Evolutionary conservation across 1,140 invertebrate genomes (phyloP), one percentile per base, ranked within the genome.

Genomic region (Lineus longissimus): DNA sequence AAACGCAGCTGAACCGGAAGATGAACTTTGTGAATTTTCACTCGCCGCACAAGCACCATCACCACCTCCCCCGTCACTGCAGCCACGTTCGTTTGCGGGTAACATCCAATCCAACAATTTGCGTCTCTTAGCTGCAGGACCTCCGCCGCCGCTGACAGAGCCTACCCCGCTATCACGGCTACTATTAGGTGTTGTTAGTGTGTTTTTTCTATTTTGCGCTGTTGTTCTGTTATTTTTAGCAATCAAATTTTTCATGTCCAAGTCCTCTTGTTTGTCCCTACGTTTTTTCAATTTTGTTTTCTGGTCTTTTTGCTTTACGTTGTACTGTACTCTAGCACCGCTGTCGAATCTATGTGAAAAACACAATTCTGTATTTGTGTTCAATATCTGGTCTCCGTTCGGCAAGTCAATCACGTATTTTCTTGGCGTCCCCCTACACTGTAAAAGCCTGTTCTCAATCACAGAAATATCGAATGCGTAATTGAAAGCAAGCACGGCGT

Each of bases 281-380:
- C 47, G 47, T 51, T 51, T 51, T 51, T 51, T 51, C 47, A 51
- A 51, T n/a, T 51, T 51, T n/a, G 47, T n/a, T 51, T 51, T 51
- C n/a, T 51, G 47, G 47, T 51, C 47, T 51, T 51, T 51, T 4
- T 51, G 47, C n/a, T 51, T 51, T n/a, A 51, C 47, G 47, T 51
- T 51, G 47, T 51, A 51, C 25, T 51, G 47, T 51, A 51, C 47
- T 4, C 47, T 4, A 4, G 47, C 6, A 51, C 47, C 47, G 47
- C 19, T 51, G 47, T 51, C 47, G 25, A 51, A 51, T 27, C 47
- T 51, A n/a, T 51, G 47, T 27, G 47, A 51, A 51, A 51, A 51
- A n/a, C 47, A 51, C 6, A 51, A n/a, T 51, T 51, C 47, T 6
- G 47, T 51, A 4, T 51, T 51, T n/a, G 47, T 51, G 25, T 51